These are phyloP conservation scores for Caenorhabditis elegans DNA, from an alignment of 1,140 invertebrate species.

Conservation along the genomic window WBcel235 BX284605.5:12750001-12750500, in stretches of 20 bases:
- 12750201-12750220: not conserved
- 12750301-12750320: not conserved
- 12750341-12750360: not conserved
- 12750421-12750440: not conserved
- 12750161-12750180: not conserved
- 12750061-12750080: not conserved
- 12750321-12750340: not conserved
- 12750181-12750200: constrained; percentile 6
- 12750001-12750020: too few relatives aligned
- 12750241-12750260: not conserved
- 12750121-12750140: not conserved
- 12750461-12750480: not conserved
- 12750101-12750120: not conserved
- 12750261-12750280: not conserved
- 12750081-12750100: not conserved
- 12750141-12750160: not conserved
- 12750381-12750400: not conserved
- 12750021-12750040: constrained; percentile 15
- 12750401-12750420: not conserved
- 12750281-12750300: not conserved
- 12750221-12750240: constrained; percentile 7
- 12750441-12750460: not conserved
- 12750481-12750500: not conserved
- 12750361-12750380: not conserved
- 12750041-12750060: not conserved